phyloP scores from a whole-genome alignment of 37 sponge, comb jelly and placozoan genomes.

The Beroe forskalii region DNA sequence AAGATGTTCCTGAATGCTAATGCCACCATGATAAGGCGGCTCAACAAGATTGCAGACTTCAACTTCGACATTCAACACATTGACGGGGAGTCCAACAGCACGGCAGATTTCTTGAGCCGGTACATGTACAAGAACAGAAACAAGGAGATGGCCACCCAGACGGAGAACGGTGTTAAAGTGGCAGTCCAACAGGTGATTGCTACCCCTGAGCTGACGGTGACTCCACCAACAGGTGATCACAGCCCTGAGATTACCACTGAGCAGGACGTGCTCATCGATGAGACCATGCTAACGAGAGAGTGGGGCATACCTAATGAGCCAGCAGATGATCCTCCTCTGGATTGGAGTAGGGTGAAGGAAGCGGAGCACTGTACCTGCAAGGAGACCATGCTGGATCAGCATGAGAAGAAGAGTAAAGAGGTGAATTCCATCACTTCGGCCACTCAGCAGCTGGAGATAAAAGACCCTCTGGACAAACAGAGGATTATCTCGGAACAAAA shows the following conservation, averaged over 20 bases:
- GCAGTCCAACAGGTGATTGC: neutral
- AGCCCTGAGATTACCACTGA: neutral
- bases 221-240: neutral
- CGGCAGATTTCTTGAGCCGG: conserved; percentile 1
- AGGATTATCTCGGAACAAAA: neutral
- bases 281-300: neutral
- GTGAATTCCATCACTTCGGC: neutral
- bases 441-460: neutral
- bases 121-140: neutral
- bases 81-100: neutral
- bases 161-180: neutral
- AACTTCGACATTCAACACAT: conserved; percentile 6
- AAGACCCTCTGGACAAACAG: conserved; percentile 24
- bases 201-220: neutral
- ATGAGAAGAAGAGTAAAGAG: neutral
- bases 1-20: conserved; percentile 8
- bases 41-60: neutral
- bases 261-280: neutral
- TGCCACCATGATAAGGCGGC: neutral
- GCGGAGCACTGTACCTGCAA: neutral
- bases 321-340: neutral
- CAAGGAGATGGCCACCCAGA: neutral
- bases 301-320: neutral
- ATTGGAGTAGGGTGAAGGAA: neutral
- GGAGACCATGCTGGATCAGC: conserved; percentile 14